Base-by-base conservation (phyloP, 2,113 vertebrate genomes). In the Silurus asotus region DNA sequence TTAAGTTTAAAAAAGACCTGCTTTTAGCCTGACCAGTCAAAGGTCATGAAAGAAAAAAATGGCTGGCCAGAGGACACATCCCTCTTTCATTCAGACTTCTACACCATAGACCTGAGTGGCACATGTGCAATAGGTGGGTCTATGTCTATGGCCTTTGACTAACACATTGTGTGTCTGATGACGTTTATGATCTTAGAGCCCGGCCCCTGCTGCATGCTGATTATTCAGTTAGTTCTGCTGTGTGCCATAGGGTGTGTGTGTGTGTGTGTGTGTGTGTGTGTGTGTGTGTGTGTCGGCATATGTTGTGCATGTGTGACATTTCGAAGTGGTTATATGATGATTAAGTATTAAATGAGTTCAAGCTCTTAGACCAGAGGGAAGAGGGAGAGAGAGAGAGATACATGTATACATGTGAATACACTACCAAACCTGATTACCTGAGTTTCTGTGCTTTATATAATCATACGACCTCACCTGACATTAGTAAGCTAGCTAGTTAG, bases 171-270 rank as follows among this genome's bases (percentile, higher is more conserved):
- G 80, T 80, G 49, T 58, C 79, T 79, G 49, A 23, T 45, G 67
- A 67, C 13, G 61, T 85, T 83, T 85, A 87, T 61, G 65, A 86
- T 87, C 79, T 87, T 49, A 58, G 62, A 25, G 81, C 25, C 55
- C 14, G n/a, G 53, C 64, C 84, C 23, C 8, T 49, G 14, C 81
- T 84, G 75, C 55, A 19, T 80, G 56, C 23, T 51, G 61, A 85
- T 83, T 85, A 79, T 37, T 75, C 1, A 10, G 20, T 14, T 75
- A 75, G 72, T 51, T 49, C 72, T 51, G 9, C 20, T 23, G 70
- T 23, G 65, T 69, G 65, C 25, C 10, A 5, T 28, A 5, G 64
- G 13, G 8, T 49, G 69, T 72, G 69, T 49, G 69, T 72, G 69
- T 70, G 65, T 69, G 65, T 58, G 56, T 58, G 69, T 49, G 15